Evolutionary conservation across 2,888 invertebrate species (phyloP).

Genomic region (Euplagia quadripunctaria): DNA sequence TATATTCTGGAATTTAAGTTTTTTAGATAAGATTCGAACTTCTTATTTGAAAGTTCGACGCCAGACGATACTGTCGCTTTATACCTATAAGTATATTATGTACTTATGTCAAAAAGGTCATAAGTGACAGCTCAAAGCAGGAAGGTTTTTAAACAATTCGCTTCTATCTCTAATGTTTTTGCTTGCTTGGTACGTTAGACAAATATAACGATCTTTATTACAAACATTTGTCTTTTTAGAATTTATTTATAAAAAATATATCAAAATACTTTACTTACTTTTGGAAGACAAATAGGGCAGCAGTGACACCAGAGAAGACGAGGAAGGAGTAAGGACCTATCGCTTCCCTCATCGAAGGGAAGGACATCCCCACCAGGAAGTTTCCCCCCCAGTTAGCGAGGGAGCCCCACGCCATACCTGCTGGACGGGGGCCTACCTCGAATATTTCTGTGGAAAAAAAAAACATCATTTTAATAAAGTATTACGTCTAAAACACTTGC

Average conservation of each 20-base stretch:
- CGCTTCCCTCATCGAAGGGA: slow-evolving; percentile 88
- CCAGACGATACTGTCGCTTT: too few relatives aligned
- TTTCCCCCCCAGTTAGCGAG: slow-evolving; percentile 96
- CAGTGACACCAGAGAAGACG: slow-evolving; percentile 89
- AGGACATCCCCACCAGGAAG: slow-evolving; percentile 94
- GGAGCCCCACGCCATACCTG: slow-evolving; percentile 95
- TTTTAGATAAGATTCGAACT: background rate
- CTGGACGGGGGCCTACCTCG: slow-evolving; percentile 93
- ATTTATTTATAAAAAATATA: too few relatives aligned
- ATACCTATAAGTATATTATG: too few relatives aligned
- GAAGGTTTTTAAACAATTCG: too few relatives aligned
- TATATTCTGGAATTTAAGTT: slow-evolving; percentile 83
- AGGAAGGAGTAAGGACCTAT: slow-evolving; percentile 92
- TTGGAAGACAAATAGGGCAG: slow-evolving; percentile 87
- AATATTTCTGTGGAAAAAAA: slow-evolving; percentile 90
- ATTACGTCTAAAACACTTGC: too few relatives aligned
- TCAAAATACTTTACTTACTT: slow-evolving; percentile 79
- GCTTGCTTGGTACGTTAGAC: background rate
- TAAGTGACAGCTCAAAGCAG: background rate
- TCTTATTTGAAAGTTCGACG: too few relatives aligned
- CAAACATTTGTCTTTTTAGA: too few relatives aligned
- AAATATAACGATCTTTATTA: background rate
- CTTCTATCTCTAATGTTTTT: too few relatives aligned
- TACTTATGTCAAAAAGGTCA: background rate
- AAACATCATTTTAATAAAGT: background rate